phyloP scores from a whole-genome alignment of 2,888 invertebrate species.

The Onchidella celtica region DNA sequence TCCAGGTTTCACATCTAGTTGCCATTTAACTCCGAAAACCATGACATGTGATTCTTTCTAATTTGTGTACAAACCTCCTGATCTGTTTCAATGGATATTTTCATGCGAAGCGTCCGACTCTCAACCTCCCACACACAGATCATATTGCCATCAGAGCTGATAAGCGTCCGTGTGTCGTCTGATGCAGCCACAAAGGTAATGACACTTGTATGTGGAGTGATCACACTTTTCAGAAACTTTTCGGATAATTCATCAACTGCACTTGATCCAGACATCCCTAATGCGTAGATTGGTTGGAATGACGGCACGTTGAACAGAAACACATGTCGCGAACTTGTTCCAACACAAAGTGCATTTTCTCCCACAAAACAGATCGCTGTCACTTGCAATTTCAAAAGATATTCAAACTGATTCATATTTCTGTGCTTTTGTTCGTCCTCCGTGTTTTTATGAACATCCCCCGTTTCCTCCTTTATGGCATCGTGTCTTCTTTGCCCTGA shows the following conservation, averaged over 20 bases:
- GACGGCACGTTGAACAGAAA: conserved; percentile 16
- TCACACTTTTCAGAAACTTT: neutral
- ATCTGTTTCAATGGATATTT: neutral
- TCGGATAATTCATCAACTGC: neutral
- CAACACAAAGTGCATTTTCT: conserved; percentile 23
- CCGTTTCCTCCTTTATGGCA: neutral
- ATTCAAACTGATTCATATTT: neutral
- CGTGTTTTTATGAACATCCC: too few relatives aligned
- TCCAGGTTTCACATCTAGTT: too few relatives aligned
- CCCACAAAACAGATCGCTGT: conserved; percentile 35
- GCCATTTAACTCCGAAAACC: too few relatives aligned
- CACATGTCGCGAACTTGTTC: conserved; percentile 35
- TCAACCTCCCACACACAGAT: conserved; percentile 37
- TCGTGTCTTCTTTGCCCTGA: neutral
- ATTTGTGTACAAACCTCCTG: conserved; percentile 42
- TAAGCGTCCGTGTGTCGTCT: neutral
- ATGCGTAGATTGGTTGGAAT: conserved; percentile 5
- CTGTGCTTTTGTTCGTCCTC: neutral
- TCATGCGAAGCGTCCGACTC: conserved; percentile 13
- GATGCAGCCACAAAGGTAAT: conserved; percentile 21
- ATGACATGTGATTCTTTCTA: too few relatives aligned
- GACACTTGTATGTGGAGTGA: conserved; percentile 16
- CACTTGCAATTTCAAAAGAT: neutral
- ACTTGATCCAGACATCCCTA: conserved; percentile 15
- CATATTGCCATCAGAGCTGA: conserved; percentile 14